phyloP scores from a whole-genome alignment of 2,888 invertebrate genomes.

The Tillus elongatus region DNA sequence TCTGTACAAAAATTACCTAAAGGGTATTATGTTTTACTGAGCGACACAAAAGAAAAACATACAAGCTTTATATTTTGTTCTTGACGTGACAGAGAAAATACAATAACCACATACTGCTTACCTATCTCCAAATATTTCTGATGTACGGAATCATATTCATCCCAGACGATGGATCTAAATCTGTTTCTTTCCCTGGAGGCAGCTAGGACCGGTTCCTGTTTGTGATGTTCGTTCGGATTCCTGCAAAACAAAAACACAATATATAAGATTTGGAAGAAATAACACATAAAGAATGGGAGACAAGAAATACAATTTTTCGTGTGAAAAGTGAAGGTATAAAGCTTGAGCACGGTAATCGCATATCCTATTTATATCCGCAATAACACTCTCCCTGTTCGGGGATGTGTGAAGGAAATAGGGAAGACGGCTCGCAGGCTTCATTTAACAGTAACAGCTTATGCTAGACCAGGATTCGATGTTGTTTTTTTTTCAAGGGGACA shows the following conservation, averaged over 20 bases:
- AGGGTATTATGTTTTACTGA: too few relatives aligned
- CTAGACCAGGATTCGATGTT: neutral
- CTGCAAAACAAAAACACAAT: constrained; percentile 50
- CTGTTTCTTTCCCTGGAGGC: constrained; percentile 77
- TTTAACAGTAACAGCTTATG: constrained; percentile 17
- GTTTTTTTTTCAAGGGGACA: neutral
- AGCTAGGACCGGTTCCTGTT: constrained; percentile 65
- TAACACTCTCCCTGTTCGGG: constrained; percentile 12
- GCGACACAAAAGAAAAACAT: too few relatives aligned
- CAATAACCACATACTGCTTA: too few relatives aligned
- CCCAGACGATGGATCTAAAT: constrained; percentile 79
- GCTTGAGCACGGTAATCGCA: constrained; percentile 19
- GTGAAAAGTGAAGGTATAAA: constrained; percentile 14
- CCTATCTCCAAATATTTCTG: constrained; percentile 91
- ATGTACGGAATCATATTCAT: constrained; percentile 84
- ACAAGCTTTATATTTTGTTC: too few relatives aligned
- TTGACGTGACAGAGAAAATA: too few relatives aligned
- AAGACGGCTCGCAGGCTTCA: constrained; percentile 17
- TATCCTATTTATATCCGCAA: constrained; percentile 22
- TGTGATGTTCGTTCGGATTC: constrained; percentile 77
- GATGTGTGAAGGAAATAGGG: constrained; percentile 16
- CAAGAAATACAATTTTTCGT: too few relatives aligned
- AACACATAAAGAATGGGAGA: constrained; percentile 7
- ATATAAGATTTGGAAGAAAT: constrained; percentile 2
- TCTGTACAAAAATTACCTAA: too few relatives aligned